Evolutionary conservation across 2,797 vertebrate species (phyloP), one percentile per base, ranked within the genome.

Genomic region (Semaprochilodus insignis): DNA sequence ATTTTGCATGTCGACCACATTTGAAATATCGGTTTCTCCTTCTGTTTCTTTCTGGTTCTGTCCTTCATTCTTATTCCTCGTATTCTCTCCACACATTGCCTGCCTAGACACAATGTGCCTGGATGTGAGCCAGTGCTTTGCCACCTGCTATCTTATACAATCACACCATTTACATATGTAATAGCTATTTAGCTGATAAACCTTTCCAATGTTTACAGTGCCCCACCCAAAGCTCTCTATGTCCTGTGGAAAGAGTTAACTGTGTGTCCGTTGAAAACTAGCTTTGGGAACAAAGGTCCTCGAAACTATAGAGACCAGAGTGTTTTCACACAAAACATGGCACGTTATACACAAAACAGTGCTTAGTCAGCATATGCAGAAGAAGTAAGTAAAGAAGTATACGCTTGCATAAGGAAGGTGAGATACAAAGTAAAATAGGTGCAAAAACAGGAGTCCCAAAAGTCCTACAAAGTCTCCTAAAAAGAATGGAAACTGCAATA

Each of bases 111-210:
- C 36, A 44, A 44, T 59, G 27, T 74, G 19, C 11, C 54, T 74
- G 72, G 13, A 57, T 21, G 31, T n/a, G 19, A 59, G 72, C 27
- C 40, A 48, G 54, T 57, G 27, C 52, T 36, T 2, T 74, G 72
- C 27, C 72, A 74, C 27, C 72, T 74, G 72, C 72, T 59, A 36
- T 74, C 19, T 5, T 74, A 31, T 57, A 34, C 25, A 74, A 25
- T 31, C 52, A 34, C 8, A 74, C 13, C 19, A 36, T 59, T 74
- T 74, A n/a, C 31, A 55, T 57, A 34, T 34, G 23, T 70, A 52
- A 52, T 17, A 21, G 17, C 13, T 10, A 48, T 14, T 25, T 16
- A 23, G 44, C 23, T 52, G 48, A 52, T 52, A 31, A 4, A 16
- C 15, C 34, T 14, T 69, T 69, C 17, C 8, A 72, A 17, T 17